Percentiles rank a stretch among this genome's conserved stretches.
Conservation (phyloP, 2,113 vertebrate genomes). For the Amazona vittata region DNA sequence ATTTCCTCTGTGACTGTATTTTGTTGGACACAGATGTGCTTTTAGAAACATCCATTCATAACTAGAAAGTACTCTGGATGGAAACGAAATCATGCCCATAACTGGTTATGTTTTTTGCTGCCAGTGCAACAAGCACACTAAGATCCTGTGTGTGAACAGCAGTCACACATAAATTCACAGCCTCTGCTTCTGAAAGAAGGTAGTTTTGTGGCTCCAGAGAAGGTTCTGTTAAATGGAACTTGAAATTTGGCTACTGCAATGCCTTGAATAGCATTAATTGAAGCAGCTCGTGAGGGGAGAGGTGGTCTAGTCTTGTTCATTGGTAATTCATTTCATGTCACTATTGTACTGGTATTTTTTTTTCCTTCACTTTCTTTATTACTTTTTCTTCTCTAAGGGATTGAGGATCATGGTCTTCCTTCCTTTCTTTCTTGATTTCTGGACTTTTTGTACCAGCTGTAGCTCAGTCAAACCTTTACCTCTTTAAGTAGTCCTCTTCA, state of each 20-base stretch:
- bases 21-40: background rate
- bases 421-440: background rate
- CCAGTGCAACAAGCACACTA: background rate
- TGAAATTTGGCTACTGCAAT: background rate
- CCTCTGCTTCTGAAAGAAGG: background rate
- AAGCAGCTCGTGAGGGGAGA: background rate
- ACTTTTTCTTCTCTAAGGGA: background rate
- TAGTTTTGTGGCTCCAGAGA: background rate
- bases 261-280: background rate
- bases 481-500: background rate
- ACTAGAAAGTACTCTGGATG: background rate
- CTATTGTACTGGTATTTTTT: background rate
- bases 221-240: background rate
- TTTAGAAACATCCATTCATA: constrained; percentile 27
- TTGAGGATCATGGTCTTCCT: background rate
- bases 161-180: background rate
- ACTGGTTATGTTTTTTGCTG: background rate
- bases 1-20: background rate
- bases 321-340: background rate
- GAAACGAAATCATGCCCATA: background rate
- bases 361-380: background rate
- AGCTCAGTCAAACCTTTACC: background rate
- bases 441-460: background rate
- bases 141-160: background rate
- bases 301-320: background rate